Base-by-base conservation (phyloP, 2,113 vertebrate genomes). In the Sakesphorus luctuosus region DNA sequence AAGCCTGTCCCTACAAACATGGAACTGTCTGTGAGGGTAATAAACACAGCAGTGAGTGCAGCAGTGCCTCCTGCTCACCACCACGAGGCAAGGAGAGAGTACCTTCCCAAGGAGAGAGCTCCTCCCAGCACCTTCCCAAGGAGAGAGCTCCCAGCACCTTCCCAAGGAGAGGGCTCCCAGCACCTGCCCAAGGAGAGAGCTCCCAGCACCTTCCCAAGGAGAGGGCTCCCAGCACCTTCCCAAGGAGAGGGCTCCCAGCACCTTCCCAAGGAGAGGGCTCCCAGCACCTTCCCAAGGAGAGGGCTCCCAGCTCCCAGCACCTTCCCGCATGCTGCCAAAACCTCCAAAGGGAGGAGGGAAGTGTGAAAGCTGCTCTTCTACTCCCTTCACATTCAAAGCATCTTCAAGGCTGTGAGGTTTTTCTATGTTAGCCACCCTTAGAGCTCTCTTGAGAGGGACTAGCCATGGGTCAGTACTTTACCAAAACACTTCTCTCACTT, bases 381-480 rank as follows among this genome's bases (percentile, higher is more conserved):
- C 47, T 84, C 44, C 46, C 35, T 80, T 49, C 43, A 7, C 0
- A 9, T 79, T 81, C 82, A 71, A 49, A 89, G 92, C 43, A 36
- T 52, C 63, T 76, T 65, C 28, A 6, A 55, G 85, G 62, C 6
- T 47, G 90, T 85, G 93, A 94, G 93, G 92, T 94, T 98, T 94
- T 97, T 93, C 94, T 92, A 53, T 7, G 79, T 20, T 73, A 75
- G 88, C 87, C 90, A 80, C 87, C 84, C 94, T 93, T 63, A 31
- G 8, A 49, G 96, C 89, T 73, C 94, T 97, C 97, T 44, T 28
- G 91, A 90, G 96, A 94, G 76, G 79, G 93, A 68, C 93, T 92
- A 31, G 97, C 97, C 66, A 97, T 71, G 97, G 97, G 97, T 98
- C 97, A 98, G 55, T 93, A 97, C 97, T 97, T 94, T 98, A 96